Conservation (phyloP, 2,888 invertebrate genomes). For the Aleiodes alternator region DNA sequence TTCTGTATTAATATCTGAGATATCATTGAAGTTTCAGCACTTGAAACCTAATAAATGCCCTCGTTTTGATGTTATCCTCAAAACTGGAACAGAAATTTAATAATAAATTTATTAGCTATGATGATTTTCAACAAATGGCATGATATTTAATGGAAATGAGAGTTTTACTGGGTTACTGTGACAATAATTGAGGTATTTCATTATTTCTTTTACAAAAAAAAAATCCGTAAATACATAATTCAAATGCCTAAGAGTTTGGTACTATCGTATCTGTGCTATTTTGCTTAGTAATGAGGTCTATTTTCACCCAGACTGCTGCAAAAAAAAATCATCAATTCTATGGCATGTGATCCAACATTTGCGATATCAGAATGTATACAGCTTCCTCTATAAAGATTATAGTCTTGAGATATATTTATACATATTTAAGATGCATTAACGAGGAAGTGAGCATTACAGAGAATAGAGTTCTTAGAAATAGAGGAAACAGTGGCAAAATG, state of each 20-base stretch:
- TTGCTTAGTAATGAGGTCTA: background rate
- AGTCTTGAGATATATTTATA: background rate
- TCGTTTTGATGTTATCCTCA: too few relatives aligned
- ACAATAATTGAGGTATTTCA: constrained; percentile 26
- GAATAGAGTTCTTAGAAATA: too few relatives aligned
- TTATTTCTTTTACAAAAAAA: background rate
- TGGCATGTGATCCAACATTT: constrained; percentile 4
- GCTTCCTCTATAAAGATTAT: constrained; percentile 17
- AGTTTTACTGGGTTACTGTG: background rate
- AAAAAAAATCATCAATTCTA: constrained; percentile 19
- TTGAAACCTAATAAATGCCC: too few relatives aligned
- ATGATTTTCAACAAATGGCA: too few relatives aligned
- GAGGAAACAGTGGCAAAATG: too few relatives aligned
- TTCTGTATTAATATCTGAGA: too few relatives aligned
- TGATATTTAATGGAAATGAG: too few relatives aligned
- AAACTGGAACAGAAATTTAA: too few relatives aligned
- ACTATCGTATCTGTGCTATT: constrained; percentile 10
- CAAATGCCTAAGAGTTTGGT: background rate
- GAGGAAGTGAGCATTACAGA: too few relatives aligned
- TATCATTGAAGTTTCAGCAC: too few relatives aligned
- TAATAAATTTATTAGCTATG: too few relatives aligned
- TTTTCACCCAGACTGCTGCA: background rate
- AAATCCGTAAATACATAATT: constrained; percentile 25
- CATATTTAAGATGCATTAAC: background rate
- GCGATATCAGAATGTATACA: constrained; percentile 25